phyloP scores from a whole-genome alignment of 2,113 vertebrate genomes.

The Leptobrachium leishanense region DNA sequence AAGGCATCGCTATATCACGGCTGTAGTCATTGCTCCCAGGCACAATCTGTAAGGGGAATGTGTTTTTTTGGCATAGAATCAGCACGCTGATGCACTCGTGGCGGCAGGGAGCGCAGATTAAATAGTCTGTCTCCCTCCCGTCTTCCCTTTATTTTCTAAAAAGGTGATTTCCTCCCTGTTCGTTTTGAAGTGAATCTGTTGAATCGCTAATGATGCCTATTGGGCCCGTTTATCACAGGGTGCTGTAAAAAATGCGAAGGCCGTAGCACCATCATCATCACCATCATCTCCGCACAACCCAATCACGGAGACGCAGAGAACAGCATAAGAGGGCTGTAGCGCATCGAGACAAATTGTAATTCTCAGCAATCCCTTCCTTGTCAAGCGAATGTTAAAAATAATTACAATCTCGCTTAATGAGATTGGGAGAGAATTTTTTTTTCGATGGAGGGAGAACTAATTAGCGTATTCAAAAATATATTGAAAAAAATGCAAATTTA shows the following conservation, averaged over 20 bases:
- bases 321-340: constrained; percentile 19
- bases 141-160: constrained; percentile 41
- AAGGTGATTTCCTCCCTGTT: constrained; percentile 48
- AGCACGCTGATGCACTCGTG: constrained; percentile 27
- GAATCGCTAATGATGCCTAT: constrained; percentile 49
- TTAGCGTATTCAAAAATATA: constrained; percentile 11
- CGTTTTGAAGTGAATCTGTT: constrained; percentile 43
- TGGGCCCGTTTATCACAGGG: constrained; percentile 32
- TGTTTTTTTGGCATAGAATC: constrained; percentile 42
- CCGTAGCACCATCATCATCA: constrained; percentile 13
- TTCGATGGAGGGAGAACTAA: neutral
- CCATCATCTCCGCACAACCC: neutral
- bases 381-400: constrained; percentile 26
- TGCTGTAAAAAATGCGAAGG: constrained; percentile 29
- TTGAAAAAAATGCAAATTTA: neutral
- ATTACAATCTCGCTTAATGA: constrained; percentile 27
- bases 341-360: constrained; percentile 20
- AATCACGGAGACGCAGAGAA: constrained; percentile 23
- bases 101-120: constrained; percentile 27
- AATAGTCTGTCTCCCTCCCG: constrained; percentile 38
- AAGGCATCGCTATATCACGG: constrained; percentile 1
- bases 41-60: constrained; percentile 24
- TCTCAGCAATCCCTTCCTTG: constrained; percentile 22
- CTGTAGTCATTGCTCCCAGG: constrained; percentile 31
- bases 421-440: neutral